Conservation (phyloP, 1,140 invertebrate species). For the Druon quercuslanigerum region DNA sequence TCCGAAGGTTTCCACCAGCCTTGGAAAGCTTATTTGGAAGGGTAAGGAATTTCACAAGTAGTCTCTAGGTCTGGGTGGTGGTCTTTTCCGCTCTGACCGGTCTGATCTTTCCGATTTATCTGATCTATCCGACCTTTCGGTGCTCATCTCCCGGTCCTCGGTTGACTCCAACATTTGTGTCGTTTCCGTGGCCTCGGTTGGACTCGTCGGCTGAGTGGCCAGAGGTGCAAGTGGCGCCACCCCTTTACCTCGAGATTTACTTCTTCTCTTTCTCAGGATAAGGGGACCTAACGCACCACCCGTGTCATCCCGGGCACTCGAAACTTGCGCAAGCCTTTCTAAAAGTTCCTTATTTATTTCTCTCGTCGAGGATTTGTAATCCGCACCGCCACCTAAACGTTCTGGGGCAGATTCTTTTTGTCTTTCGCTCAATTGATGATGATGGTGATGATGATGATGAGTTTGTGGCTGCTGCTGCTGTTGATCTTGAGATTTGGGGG, state of each 20-base stretch:
- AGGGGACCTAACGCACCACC: constrained; percentile 79
- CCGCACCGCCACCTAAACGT: constrained; percentile 50
- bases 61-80: constrained; percentile 69
- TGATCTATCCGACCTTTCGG: constrained; percentile 44
- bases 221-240: constrained; percentile 79
- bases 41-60: constrained; percentile 72
- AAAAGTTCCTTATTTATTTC: constrained; percentile 67
- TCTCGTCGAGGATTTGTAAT: constrained; percentile 60
- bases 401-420: constrained; percentile 49
- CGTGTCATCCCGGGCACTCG: constrained; percentile 67
- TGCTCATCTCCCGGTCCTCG: constrained; percentile 60
- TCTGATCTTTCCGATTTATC: constrained; percentile 45
- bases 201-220: constrained; percentile 71
- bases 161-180: constrained; percentile 71
- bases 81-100: constrained; percentile 66
- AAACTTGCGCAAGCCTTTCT: constrained; percentile 74
- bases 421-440: constrained; percentile 58
- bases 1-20: constrained; percentile 43
- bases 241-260: constrained; percentile 81
- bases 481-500: constrained; percentile 44
- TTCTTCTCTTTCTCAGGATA: constrained; percentile 81
- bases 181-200: constrained; percentile 68
- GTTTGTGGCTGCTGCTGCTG: constrained; percentile 57
- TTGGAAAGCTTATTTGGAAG: constrained; percentile 46
- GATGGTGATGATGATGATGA: constrained; percentile 70